Base-by-base conservation (phyloP, 2,797 vertebrate species). In the Phrynocephalus forsythii region DNA sequence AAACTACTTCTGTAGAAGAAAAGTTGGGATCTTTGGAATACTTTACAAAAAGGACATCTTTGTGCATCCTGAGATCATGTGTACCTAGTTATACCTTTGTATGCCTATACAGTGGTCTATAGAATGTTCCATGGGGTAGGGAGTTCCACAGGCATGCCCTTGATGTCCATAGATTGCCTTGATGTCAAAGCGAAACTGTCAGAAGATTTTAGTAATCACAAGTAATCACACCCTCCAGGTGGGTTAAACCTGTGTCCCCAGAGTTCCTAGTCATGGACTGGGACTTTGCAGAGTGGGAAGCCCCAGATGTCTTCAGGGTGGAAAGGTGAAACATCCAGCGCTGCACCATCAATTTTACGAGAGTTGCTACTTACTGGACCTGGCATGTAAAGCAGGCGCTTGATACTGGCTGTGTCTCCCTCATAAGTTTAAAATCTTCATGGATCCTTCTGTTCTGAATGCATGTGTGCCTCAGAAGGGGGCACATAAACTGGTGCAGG, bases 401-500 rank as follows among this genome's bases (percentile, higher is more conserved):
- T 20, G 15, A 63, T 18, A 44, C 18, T 63, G 60, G 5, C 2
- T 3, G 52, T 56, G 20, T 33, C 30, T 3, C 22, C 13, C 30
- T 22, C 11, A 52, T 8, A 7, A 15, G 0, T 8, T 38, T 13
- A 6, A 4, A 24, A 0, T 60, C 11, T 75, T 2, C 80, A 30
- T 56, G 22, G 10, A 10, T 0, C 2, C 20, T 3, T 76, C 20
- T 76, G 20, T 26, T 76, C 9, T 30, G 3, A 13, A 9, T 24
- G 20, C 33, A 33, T 76, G 6, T 44, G 0, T 2, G 1, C 28
- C 24, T 86, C 67, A 18, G 3, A 6, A 11, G 52, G 52, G 7
- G 52, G 52, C 52, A 8, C 52, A 52, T 7, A 52, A 52, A 7
- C 75, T 0, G 0, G 3, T 30, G 4, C 8, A 8, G 76, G 1